Conservation (phyloP, 2,888 invertebrate genomes). For the Eupithecia tripunctaria region DNA sequence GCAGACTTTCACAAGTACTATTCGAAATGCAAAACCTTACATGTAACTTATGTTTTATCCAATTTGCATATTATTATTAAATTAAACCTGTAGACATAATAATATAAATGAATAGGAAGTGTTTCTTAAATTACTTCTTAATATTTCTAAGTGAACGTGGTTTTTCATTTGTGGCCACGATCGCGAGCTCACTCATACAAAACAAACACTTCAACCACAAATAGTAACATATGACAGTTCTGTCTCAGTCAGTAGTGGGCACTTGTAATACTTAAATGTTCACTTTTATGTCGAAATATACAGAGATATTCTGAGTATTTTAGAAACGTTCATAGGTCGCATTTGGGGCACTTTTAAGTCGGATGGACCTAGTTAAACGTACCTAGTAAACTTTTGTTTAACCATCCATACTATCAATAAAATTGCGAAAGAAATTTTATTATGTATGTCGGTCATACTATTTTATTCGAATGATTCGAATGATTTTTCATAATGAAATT, state of each 20-base stretch:
- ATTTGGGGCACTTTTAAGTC: neutral
- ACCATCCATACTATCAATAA: no score
- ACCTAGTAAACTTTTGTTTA: neutral
- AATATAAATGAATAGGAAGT: neutral
- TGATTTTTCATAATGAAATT: no score
- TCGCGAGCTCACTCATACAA: neutral
- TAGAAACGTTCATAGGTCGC: neutral
- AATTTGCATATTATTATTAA: neutral
- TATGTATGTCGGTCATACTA: no score
- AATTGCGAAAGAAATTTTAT: no score
- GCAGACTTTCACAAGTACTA: conserved; percentile 25
- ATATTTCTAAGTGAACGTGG: neutral
- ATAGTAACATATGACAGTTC: conserved; percentile 9
- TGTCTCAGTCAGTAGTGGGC: neutral
- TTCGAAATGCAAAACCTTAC: conserved; percentile 28
- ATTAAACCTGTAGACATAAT: neutral
- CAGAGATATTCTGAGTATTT: neutral
- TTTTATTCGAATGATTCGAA: no score
- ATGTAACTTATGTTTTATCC: conserved; percentile 4
- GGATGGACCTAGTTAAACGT: neutral
- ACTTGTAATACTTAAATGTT: neutral
- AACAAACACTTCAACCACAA: conserved; percentile 8
- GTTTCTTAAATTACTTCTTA: no score
- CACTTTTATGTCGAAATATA: neutral
- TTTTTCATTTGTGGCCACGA: neutral